These are phyloP conservation scores for Aricia artaxerxes DNA, from an alignment of 2,888 invertebrate genomes.

Conservation along the genomic window DNA sequence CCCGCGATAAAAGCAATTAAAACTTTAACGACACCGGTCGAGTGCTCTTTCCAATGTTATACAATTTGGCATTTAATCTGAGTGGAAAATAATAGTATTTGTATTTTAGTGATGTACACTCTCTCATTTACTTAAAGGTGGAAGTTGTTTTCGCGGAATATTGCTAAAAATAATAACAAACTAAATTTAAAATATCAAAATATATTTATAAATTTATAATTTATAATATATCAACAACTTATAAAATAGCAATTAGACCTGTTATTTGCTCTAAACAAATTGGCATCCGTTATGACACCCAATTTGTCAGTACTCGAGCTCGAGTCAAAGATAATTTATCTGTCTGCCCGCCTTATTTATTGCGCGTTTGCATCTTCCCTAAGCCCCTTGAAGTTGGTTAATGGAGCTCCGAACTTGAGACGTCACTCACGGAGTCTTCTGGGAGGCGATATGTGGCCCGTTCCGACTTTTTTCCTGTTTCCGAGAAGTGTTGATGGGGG, in stretches of 20 bases:
- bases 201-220: too few relatives aligned
- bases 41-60: conserved; percentile 58
- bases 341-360: conserved; percentile 78
- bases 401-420: conserved; percentile 69
- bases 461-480: conserved; percentile 56
- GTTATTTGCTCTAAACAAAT: conserved; percentile 70
- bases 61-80: conserved; percentile 53
- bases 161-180: too few relatives aligned
- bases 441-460: conserved; percentile 54
- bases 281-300: conserved; percentile 77
- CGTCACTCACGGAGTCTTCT: conserved; percentile 56
- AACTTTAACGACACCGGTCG: conserved; percentile 70
- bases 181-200: too few relatives aligned
- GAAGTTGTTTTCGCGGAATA: too few relatives aligned
- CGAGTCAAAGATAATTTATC: conserved; percentile 79
- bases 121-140: too few relatives aligned
- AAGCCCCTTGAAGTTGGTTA: conserved; percentile 75
- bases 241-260: conserved; percentile 42
- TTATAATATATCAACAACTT: neutral
- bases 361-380: conserved; percentile 73
- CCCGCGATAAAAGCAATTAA: conserved; percentile 74
- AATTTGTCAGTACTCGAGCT: conserved; percentile 75
- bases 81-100: conserved; percentile 46
- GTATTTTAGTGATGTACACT: neutral
- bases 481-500: conserved; percentile 61